phyloP scores from a whole-genome alignment of 2,113 vertebrate species.

The Ammodytes marinus region DNA sequence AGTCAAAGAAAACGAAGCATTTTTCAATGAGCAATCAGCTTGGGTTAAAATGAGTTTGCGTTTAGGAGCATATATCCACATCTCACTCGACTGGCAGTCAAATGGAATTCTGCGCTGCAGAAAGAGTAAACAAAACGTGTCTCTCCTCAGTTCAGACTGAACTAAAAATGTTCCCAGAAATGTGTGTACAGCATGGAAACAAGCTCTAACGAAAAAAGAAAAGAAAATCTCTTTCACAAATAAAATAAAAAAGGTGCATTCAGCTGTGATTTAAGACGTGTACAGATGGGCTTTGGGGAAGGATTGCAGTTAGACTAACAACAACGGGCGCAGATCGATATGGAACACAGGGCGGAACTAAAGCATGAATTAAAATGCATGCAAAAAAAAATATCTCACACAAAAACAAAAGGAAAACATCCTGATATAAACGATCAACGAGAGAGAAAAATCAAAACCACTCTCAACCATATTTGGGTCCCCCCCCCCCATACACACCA shows the following conservation, averaged over 20 bases:
- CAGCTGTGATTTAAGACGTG: conserved; percentile 68
- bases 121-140: conserved; percentile 69
- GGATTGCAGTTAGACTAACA: conserved; percentile 34
- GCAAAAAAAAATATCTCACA: conserved; percentile 46
- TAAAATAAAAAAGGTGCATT: conserved; percentile 72
- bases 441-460: conserved; percentile 54
- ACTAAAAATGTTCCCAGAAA: conserved; percentile 41
- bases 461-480: conserved; percentile 42
- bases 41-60: conserved; percentile 54
- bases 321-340: conserved; percentile 22
- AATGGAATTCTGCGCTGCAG: conserved; percentile 76
- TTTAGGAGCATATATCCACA: conserved; percentile 43
- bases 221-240: conserved; percentile 69
- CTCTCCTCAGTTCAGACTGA: conserved; percentile 62
- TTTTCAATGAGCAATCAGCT: conserved; percentile 52
- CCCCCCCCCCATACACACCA: background rate
- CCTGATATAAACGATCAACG: conserved; percentile 55
- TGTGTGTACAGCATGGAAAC: conserved; percentile 54
- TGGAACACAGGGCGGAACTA: conserved; percentile 47
- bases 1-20: conserved; percentile 70
- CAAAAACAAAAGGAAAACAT: conserved; percentile 47
- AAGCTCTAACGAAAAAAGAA: conserved; percentile 41
- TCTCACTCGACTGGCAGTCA: conserved; percentile 64
- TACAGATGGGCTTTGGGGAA: conserved; percentile 46
- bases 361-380: conserved; percentile 54